A percentile compares a stretch with the other conserved stretches of the same genome.
Conservation (phyloP, 2,888 invertebrate genomes). For the Ophion costatus region DNA sequence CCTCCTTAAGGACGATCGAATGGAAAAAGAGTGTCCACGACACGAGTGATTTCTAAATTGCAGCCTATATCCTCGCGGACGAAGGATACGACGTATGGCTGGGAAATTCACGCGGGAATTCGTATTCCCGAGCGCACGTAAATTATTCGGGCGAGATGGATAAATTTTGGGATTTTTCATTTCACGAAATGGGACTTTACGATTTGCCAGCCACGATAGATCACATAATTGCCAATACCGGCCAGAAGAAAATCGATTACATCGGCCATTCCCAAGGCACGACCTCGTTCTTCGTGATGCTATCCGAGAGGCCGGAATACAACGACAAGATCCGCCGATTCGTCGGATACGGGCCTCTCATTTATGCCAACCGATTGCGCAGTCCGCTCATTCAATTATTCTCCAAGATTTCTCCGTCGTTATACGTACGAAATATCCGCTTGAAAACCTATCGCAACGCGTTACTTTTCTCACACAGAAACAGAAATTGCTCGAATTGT, state of each 20-base stretch:
- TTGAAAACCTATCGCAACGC: not conserved
- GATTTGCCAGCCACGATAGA: slow-evolving; percentile 87
- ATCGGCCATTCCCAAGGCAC: slow-evolving; percentile 87
- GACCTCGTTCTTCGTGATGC: slow-evolving; percentile 82
- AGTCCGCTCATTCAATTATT: slow-evolving; percentile 81
- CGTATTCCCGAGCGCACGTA: slow-evolving; percentile 86
- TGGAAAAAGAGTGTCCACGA: not conserved
- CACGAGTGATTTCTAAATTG: not conserved
- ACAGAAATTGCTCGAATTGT: no score
- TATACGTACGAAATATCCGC: slow-evolving; percentile 77
- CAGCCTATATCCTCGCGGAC: slow-evolving; percentile 79
- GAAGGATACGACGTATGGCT: slow-evolving; percentile 84
- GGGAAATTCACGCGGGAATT: slow-evolving; percentile 87
- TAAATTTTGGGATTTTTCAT: slow-evolving; percentile 84
- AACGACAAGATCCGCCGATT: slow-evolving; percentile 81
- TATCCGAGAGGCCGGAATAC: slow-evolving; percentile 82
- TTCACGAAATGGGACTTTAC: slow-evolving; percentile 87
- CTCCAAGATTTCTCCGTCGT: slow-evolving; percentile 80
- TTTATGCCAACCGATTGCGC: slow-evolving; percentile 82
- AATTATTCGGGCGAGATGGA: slow-evolving; percentile 74
- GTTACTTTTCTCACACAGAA: not conserved
- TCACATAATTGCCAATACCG: slow-evolving; percentile 84
- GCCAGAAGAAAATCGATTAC: slow-evolving; percentile 84
- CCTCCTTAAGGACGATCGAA: not conserved
- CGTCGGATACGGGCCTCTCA: slow-evolving; percentile 82